Evolutionary conservation across 2,113 vertebrate genomes (phyloP).

Genomic region (Pica pica): DNA sequence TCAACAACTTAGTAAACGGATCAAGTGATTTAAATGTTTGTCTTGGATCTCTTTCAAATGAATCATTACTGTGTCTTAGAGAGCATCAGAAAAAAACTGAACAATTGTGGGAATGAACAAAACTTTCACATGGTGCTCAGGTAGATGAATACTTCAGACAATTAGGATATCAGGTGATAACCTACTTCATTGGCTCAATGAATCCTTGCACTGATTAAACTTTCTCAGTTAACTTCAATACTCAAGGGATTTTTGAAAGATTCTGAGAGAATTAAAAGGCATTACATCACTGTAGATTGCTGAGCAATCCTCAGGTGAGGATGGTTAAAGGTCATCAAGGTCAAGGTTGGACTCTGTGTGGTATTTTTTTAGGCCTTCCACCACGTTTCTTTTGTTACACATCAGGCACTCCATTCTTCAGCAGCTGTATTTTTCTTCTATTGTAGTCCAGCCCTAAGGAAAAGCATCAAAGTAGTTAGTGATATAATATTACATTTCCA

Average conservation of each 20-base stretch:
- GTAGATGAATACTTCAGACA: not conserved
- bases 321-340: not conserved
- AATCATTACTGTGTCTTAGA: not conserved
- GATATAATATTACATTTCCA: not conserved
- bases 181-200: not conserved
- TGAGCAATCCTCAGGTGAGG: not conserved
- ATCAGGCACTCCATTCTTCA: not conserved
- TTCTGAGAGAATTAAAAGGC: not conserved
- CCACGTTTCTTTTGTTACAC: accelerated
- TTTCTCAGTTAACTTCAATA: not conserved
- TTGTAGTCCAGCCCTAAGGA: not conserved
- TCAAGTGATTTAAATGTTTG: conserved; percentile 18
- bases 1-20: conserved; percentile 3
- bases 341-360: not conserved
- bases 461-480: not conserved
- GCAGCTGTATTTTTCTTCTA: not conserved
- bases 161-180: not conserved
- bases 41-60: not conserved
- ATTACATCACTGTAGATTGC: not conserved
- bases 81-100: not conserved
- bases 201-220: not conserved
- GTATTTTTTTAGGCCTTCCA: not conserved
- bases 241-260: not conserved
- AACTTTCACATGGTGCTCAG: not conserved
- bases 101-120: conserved; percentile 20